Evolutionary conservation across 2,797 vertebrate species (phyloP).

Genomic region (Galaxias olidus): DNA sequence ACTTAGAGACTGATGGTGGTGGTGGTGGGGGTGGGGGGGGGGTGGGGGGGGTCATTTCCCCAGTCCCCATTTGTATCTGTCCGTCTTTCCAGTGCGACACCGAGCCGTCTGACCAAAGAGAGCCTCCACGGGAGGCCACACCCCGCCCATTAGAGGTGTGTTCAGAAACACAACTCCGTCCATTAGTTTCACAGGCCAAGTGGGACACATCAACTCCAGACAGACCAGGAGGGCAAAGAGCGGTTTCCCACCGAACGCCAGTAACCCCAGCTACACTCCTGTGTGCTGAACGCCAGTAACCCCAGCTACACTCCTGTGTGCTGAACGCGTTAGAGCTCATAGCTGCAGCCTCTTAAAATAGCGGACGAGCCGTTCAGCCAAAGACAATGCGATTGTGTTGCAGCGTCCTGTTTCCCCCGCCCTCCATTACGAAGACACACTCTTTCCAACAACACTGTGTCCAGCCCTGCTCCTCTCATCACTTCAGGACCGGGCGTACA

Average conservation of each 20-base stretch:
- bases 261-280: conserved; percentile 38
- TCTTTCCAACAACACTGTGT: conserved; percentile 43
- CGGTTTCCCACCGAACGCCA: conserved; percentile 30
- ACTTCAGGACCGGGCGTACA: background rate
- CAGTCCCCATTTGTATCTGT: no score
- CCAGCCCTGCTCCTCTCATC: conserved; percentile 29
- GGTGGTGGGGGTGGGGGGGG: no score
- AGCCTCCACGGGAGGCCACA: no score
- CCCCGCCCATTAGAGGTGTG: no score
- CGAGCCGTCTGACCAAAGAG: no score
- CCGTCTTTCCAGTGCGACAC: no score
- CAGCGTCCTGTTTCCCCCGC: conserved; percentile 62
- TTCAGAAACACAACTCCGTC: no score
- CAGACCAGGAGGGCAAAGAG: conserved; percentile 41
- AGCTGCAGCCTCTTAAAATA: conserved; percentile 55
- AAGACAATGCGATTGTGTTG: conserved; percentile 58
- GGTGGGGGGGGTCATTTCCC: no score
- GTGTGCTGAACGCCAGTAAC: conserved; percentile 43
- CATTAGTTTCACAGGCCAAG: conserved; percentile 16
- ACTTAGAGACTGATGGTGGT: background rate
- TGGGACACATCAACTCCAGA: conserved; percentile 51
- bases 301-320: conserved; percentile 41
- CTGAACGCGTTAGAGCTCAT: conserved; percentile 33
- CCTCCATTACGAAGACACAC: conserved; percentile 35
- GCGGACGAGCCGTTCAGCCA: conserved; percentile 47